A percentile compares a stretch with the other conserved stretches of the same genome.
Conservation (phyloP, 2,113 vertebrate species). For the Pristiophorus japonicus region DNA sequence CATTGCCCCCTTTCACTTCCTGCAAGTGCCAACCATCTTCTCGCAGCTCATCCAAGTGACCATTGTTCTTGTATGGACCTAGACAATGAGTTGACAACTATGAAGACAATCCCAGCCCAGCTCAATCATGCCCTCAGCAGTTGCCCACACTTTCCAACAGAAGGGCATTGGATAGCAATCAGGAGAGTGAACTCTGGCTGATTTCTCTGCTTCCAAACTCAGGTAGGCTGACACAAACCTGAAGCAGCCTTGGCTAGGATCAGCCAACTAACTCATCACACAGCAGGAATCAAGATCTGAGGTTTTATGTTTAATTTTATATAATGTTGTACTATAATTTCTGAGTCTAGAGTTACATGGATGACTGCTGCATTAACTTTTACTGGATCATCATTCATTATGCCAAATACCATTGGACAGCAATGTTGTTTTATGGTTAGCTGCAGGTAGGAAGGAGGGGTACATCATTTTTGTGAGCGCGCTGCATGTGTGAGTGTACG, state of each 20-base stretch:
- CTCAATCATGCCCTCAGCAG: background rate
- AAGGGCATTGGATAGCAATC: background rate
- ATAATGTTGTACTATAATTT: background rate
- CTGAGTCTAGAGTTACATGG: background rate
- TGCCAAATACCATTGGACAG: background rate
- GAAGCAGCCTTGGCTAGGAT: background rate
- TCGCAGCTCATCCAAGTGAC: background rate
- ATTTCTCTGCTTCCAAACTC: background rate
- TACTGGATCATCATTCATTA: background rate
- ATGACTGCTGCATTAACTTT: background rate
- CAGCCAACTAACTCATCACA: background rate
- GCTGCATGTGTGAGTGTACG: background rate
- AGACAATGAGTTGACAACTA: too few relatives aligned
- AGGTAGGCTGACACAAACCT: background rate
- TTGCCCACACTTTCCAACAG: background rate
- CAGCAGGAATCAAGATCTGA: background rate
- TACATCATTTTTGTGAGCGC: background rate
- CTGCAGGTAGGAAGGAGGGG: background rate
- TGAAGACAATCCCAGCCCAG: background rate
- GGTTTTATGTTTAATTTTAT: background rate
- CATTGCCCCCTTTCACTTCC: background rate
- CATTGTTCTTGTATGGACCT: background rate
- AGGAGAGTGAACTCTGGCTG: background rate
- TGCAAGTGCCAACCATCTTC: background rate
- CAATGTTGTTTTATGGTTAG: background rate